Evolutionary conservation across 2,888 invertebrate species (phyloP).

Genomic region (Eueremaeus valkanovi): DNA sequence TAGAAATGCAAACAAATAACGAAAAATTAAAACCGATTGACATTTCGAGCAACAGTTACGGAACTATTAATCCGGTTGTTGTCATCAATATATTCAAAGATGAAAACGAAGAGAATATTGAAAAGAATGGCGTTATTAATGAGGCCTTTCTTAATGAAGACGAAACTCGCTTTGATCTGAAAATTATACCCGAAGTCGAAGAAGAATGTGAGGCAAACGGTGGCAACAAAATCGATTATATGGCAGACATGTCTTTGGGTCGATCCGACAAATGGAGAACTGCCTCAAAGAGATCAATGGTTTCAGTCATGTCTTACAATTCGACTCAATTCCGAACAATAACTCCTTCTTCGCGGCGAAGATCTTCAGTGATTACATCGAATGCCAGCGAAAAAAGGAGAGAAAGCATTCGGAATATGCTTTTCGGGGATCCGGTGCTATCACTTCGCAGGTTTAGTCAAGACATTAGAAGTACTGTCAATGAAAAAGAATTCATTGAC

Average conservation of each 20-base stretch:
- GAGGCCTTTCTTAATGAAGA: slow-evolving; percentile 20
- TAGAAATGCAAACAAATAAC: neutral
- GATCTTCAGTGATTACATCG: neutral
- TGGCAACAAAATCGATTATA: neutral
- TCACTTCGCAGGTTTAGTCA: slow-evolving; percentile 32
- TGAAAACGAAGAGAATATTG: neutral
- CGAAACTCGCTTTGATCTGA: slow-evolving; percentile 5
- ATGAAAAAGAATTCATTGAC: neutral
- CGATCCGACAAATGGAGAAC: neutral
- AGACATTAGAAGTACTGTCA: slow-evolving; percentile 28
- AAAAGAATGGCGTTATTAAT: slow-evolving; percentile 1
- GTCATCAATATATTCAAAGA: slow-evolving; percentile 13
- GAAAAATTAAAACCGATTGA: neutral
- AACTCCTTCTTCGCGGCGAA: slow-evolving; percentile 7
- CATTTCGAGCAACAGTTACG: slow-evolving; percentile 1
- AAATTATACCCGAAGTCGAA: slow-evolving; percentile 18
- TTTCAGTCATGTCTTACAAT: neutral
- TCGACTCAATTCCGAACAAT: neutral
- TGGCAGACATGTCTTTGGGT: neutral
- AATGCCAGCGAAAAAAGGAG: slow-evolving; percentile 17
- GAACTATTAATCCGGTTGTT: slow-evolving; percentile 20
- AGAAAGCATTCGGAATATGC: slow-evolving; percentile 16
- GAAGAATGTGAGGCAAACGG: neutral
- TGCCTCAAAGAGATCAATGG: slow-evolving; percentile 12
- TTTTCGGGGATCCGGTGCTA: slow-evolving; percentile 33